Evolutionary conservation across 2,888 invertebrate species (phyloP).

Genomic region (Malachius bipustulatus): DNA sequence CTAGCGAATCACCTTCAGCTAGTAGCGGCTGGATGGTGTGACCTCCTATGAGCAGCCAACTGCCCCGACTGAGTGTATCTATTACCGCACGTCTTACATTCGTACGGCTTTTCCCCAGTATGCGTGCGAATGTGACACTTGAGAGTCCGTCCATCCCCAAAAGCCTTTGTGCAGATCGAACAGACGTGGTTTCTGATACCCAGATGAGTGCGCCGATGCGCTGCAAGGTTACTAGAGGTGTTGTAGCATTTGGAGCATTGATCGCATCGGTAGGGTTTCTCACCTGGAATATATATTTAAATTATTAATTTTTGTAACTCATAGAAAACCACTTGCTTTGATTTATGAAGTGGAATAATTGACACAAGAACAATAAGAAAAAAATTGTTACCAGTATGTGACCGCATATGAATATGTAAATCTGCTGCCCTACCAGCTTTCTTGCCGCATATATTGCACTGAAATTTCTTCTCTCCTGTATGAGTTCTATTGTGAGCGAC

Average conservation of each 20-base stretch:
- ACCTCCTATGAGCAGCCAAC: slow-evolving; percentile 30
- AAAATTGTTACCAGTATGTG: slow-evolving; percentile 29
- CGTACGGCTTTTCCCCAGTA: slow-evolving; percentile 33
- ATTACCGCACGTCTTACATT: slow-evolving; percentile 29
- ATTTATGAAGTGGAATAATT: not conserved
- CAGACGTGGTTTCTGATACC: slow-evolving; percentile 31
- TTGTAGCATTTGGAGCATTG: slow-evolving; percentile 32
- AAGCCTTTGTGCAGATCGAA: slow-evolving; percentile 30
- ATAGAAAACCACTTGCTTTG: not conserved
- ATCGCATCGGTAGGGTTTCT: slow-evolving; percentile 32
- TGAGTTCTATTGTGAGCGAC: slow-evolving; percentile 30
- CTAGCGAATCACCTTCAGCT: too few relatives aligned
- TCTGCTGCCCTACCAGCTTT: slow-evolving; percentile 30
- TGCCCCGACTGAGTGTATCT: slow-evolving; percentile 33
- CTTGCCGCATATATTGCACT: slow-evolving; percentile 32
- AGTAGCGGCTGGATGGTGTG: too few relatives aligned
- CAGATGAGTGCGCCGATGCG: slow-evolving; percentile 31
- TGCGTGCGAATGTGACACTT: slow-evolving; percentile 32
- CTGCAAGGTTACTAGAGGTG: slow-evolving; percentile 33
- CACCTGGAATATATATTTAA: slow-evolving; percentile 23
- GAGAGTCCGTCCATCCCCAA: slow-evolving; percentile 30
- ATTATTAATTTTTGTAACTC: not conserved
- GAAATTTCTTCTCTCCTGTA: slow-evolving; percentile 32
- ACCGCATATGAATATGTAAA: slow-evolving; percentile 32
- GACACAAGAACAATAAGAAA: slow-evolving; percentile 4